A percentile compares a stretch with the other conserved stretches of the same genome.
Conservation (phyloP, 64 coral and sea anemone genomes). For the Stylophora pistillata region DNA sequence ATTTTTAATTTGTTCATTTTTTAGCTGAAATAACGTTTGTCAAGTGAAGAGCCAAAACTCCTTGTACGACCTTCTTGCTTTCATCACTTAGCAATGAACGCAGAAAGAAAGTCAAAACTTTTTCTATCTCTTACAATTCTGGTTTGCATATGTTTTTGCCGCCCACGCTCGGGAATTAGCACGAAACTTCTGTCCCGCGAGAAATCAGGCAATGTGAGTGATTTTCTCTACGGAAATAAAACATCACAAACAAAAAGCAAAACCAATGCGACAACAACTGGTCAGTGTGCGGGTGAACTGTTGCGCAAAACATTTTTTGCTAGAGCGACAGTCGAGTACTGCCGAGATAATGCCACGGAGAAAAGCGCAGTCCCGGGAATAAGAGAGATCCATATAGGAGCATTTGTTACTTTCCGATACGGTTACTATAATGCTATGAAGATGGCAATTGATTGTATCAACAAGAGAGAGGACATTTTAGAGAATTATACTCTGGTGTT, state of each 20-base stretch:
- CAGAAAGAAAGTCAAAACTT: not conserved
- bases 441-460: conserved; percentile 51
- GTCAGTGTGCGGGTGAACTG: not conserved
- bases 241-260: not conserved
- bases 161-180: not conserved
- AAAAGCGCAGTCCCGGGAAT: not conserved
- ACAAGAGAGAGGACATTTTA: conserved; percentile 48
- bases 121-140: not conserved
- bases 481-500: conserved; percentile 43
- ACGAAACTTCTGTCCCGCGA: conserved; percentile 2
- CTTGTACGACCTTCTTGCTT: too few species aligned
- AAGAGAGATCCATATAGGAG: conserved; percentile 51
- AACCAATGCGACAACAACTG: not conserved
- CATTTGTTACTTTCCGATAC: conserved; percentile 39
- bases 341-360: not conserved
- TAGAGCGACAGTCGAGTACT: not conserved
- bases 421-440: conserved; percentile 23
- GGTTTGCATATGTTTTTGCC: not conserved
- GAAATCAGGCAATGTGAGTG: not conserved
- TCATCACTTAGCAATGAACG: conserved; percentile 27
- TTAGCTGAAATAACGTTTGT: too few species aligned
- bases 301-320: not conserved
- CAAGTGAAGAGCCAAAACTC: too few species aligned
- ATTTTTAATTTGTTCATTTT: too few species aligned
- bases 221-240: conserved; percentile 26